A percentile compares a stretch with the other conserved stretches of the same genome.
These are phyloP conservation scores for Aphelenchoides fujianensis DNA, from an alignment of 1,140 invertebrate genomes.

Conservation along the genomic window DNA sequence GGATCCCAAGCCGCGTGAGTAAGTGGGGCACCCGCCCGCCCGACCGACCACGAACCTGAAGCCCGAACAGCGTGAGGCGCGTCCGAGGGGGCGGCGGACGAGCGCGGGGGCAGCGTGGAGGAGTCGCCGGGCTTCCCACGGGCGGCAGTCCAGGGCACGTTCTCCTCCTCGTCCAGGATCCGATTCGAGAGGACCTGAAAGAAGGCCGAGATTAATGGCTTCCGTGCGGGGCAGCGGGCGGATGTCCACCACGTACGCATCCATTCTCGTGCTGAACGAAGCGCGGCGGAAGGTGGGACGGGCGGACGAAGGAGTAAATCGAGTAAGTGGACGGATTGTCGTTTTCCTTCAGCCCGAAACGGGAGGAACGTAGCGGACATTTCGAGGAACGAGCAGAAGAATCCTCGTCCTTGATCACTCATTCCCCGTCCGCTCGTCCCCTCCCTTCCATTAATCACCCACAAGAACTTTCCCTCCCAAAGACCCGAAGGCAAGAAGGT, in stretches of 20 bases:
- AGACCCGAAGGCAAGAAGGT: no score
- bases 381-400: no score
- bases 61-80: not conserved
- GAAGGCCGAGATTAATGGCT: not conserved
- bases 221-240: not conserved
- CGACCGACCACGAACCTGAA: conserved; percentile 5
- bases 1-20: no score
- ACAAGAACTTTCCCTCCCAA: no score
- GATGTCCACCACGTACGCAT: not conserved
- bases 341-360: conserved; percentile 30
- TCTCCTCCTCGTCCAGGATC: not conserved
- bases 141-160: not conserved
- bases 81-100: not conserved
- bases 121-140: not conserved
- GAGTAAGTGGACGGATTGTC: conserved; percentile 21
- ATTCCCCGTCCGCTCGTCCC: no score
- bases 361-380: no score
- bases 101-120: not conserved
- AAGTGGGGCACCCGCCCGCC: no score
- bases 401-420: no score
- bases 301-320: conserved; percentile 26
- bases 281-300: conserved; percentile 7
- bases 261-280: conserved; percentile 25
- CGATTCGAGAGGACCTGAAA: not conserved
- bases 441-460: no score